Percentiles rank a stretch among this genome's conserved stretches.
phyloP scores from a whole-genome alignment of 1,140 invertebrate species.

The Ceratoteleas bidentatus region DNA sequence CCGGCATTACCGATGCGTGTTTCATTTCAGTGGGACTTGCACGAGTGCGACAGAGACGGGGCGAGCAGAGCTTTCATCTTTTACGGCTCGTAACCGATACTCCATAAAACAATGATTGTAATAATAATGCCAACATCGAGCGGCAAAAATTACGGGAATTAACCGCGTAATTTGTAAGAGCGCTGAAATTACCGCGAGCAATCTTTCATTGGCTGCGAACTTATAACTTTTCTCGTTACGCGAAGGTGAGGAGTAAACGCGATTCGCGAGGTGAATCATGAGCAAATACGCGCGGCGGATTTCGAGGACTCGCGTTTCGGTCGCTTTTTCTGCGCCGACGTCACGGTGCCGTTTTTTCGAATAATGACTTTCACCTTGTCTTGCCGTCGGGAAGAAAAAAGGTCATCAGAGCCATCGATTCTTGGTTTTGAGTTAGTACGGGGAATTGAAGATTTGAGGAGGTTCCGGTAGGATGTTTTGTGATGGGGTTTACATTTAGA shows the following conservation, averaged over 20 bases:
- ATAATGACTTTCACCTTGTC: background rate
- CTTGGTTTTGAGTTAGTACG: too few species aligned
- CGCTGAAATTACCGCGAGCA: slow-evolving; percentile 21
- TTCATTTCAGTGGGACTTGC: slow-evolving; percentile 51
- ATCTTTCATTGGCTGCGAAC: slow-evolving; percentile 25
- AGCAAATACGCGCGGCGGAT: slow-evolving; percentile 15
- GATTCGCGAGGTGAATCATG: slow-evolving; percentile 11
- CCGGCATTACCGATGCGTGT: slow-evolving; percentile 58
- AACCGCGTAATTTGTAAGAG: slow-evolving; percentile 35
- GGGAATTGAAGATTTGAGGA: too few species aligned
- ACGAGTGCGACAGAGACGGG: background rate
- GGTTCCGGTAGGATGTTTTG: too few species aligned
- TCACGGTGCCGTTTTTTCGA: too few species aligned
- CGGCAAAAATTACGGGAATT: slow-evolving; percentile 39
- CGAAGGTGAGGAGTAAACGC: slow-evolving; percentile 5
- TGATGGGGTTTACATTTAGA: too few species aligned
- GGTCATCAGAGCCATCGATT: too few species aligned
- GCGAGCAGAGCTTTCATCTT: slow-evolving; percentile 44
- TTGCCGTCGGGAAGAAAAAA: background rate
- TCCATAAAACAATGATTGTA: slow-evolving; percentile 48
- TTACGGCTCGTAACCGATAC: slow-evolving; percentile 52
- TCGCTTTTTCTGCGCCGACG: too few species aligned
- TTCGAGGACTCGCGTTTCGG: background rate
- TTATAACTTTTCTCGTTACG: slow-evolving; percentile 31
- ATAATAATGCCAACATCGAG: slow-evolving; percentile 34